Evolutionary conservation across 2,888 invertebrate species (phyloP), one percentile per base, ranked within the genome.

Genomic region (Melipona bicolor): DNA sequence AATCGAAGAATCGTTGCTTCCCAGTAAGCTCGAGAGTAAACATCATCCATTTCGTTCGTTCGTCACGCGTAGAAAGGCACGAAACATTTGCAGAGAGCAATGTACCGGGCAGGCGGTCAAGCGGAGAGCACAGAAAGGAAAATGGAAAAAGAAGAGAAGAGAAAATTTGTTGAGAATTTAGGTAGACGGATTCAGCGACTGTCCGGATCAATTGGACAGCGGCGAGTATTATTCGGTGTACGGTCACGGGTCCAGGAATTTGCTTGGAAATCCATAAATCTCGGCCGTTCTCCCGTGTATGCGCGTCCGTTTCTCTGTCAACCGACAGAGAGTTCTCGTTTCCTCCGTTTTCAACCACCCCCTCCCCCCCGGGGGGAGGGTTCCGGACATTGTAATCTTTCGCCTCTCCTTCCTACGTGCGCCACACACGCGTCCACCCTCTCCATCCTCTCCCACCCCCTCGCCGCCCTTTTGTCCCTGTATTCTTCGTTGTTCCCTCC

Each of bases 191-290:
- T 82, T 71, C 86, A 74, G 59, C 79, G 73, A 84, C 85, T 80
- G 79, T 76, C 84, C 87, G 71, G 84, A 87, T 86, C 87, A 86
- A 86, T 86, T 81, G 86, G 72, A 80, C 81, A 80, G 75, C 69
- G 77, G 59, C 56, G 74, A 77, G 79, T 77, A 83, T 85, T 87
- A 86, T 83, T 83, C 80, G 86, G 70, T 78, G 78, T 80, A 85
- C 80, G 82, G 19, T 73, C 52, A 6, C 50, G 65, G 50, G 80
- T 77, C 62, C 83, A 74, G 79, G 72, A 86, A 83, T 83, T 86
- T 81, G 78, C 78, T 71, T 74, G 75, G 83, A 83, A 81, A 81
- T 83, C 81, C 86, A 87, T 87, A 87, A 87, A 87, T 87, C 87
- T 86, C 79, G n/a, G 32, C 61, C 50, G 50, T 69, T 36, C 52